Percentiles rank a stretch among this genome's conserved stretches.
phyloP scores from a whole-genome alignment of 2,113 vertebrate genomes.

The Chiloscyllium plagiosum region DNA sequence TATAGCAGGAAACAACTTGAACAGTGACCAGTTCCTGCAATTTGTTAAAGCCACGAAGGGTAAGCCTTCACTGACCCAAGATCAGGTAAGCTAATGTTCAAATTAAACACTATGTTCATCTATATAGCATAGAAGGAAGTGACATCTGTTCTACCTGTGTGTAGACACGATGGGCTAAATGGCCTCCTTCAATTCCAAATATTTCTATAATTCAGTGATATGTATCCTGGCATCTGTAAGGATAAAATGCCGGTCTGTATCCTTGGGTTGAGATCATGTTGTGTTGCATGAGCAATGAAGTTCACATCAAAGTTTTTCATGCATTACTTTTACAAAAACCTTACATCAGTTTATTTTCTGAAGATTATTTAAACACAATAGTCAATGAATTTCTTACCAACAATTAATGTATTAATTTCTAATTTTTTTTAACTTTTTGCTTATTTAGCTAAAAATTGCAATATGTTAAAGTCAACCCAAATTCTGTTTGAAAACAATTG shows the following conservation, averaged over 20 bases:
- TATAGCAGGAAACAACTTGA: neutral
- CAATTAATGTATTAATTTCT: neutral
- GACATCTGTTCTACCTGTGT: neutral
- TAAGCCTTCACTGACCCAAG: neutral
- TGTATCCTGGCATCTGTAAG: neutral
- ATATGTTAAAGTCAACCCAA: neutral
- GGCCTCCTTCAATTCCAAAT: too few relatives aligned
- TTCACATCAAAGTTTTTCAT: neutral
- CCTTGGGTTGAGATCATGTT: neutral
- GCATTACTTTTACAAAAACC: neutral
- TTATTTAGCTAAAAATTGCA: neutral
- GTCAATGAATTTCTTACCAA: neutral
- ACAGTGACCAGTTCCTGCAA: neutral
- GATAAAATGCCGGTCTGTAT: neutral
- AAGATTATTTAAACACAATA: neutral
- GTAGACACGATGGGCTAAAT: too few relatives aligned
- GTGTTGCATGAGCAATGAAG: neutral
- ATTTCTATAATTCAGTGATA: too few relatives aligned
- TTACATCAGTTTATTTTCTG: neutral
- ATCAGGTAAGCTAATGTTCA: slow-evolving; percentile 25
- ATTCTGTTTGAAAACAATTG: neutral
- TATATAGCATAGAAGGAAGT: neutral
- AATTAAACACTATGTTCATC: neutral
- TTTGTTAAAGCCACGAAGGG: neutral
- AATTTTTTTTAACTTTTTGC: neutral